Percentiles rank a stretch among this genome's conserved stretches.
Conservation (phyloP, 2,888 invertebrate genomes). For the Ornithoptera priamus region DNA sequence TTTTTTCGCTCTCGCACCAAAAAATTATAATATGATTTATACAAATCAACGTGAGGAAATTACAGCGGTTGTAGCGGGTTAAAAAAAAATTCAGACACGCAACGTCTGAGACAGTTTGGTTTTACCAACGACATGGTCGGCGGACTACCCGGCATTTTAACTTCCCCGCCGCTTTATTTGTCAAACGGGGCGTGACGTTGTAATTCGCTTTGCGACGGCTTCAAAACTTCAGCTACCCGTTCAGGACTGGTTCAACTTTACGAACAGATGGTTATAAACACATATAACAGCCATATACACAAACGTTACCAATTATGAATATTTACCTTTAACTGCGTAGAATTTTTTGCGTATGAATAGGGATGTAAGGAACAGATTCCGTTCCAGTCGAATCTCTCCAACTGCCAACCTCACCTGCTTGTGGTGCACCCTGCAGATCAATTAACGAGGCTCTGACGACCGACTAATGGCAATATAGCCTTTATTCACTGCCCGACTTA, state of each 20-base stretch:
- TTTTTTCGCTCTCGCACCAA: too few relatives aligned
- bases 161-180: constrained; percentile 14
- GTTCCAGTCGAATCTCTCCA: too few relatives aligned
- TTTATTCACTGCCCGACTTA: too few relatives aligned
- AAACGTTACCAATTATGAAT: too few relatives aligned
- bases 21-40: neutral
- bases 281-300: neutral
- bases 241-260: constrained; percentile 2
- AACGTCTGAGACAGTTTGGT: constrained; percentile 15
- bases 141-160: constrained; percentile 19
- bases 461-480: too few relatives aligned
- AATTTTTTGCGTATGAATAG: too few relatives aligned
- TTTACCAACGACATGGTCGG: constrained; percentile 25
- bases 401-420: too few relatives aligned
- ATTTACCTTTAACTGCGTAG: too few relatives aligned
- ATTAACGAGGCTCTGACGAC: too few relatives aligned
- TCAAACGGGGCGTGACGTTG: constrained; percentile 28
- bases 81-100: constrained; percentile 14
- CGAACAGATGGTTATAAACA: neutral
- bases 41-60: neutral
- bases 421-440: too few relatives aligned
- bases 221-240: constrained; percentile 2
- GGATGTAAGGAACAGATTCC: too few relatives aligned
- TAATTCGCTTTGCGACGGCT: constrained; percentile 11
- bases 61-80: neutral